phyloP scores from a whole-genome alignment of 2,888 invertebrate species.

The Ennomos quercinarius region DNA sequence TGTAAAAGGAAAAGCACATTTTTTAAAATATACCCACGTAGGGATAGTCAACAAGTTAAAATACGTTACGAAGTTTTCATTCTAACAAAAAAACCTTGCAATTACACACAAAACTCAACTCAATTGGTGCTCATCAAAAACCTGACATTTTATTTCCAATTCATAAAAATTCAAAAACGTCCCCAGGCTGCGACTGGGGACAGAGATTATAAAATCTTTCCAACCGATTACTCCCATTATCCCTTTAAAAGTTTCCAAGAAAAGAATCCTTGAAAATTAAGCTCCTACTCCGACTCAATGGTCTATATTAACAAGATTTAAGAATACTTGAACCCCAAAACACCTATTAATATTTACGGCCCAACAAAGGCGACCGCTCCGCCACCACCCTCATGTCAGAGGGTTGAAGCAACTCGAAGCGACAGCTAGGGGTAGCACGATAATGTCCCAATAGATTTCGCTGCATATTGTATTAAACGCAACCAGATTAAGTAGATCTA shows the following conservation, averaged over 20 bases:
- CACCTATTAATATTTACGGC: slow-evolving; percentile 37
- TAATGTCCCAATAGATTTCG: slow-evolving; percentile 55
- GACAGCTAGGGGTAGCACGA: slow-evolving; percentile 55
- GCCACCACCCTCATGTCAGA: slow-evolving; percentile 46
- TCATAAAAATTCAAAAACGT: slow-evolving; percentile 17
- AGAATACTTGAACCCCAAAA: slow-evolving; percentile 11
- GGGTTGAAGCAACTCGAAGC: slow-evolving; percentile 56
- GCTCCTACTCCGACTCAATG: slow-evolving; percentile 6
- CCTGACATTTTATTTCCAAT: slow-evolving; percentile 12
- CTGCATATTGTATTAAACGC: slow-evolving; percentile 48
- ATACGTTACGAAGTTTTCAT: too few species aligned
- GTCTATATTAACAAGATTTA: slow-evolving; percentile 18
- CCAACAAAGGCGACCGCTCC: slow-evolving; percentile 49
- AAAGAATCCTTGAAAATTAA: slow-evolving; percentile 9
- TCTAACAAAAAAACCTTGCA: too few species aligned
- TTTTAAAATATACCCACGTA: too few species aligned
- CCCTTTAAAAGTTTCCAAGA: slow-evolving; percentile 6
- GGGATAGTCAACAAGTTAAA: too few species aligned
- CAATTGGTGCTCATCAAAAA: too few species aligned
- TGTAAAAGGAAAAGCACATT: too few species aligned
- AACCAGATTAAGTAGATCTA: slow-evolving; percentile 44
- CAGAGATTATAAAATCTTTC: slow-evolving; percentile 15
- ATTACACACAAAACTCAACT: too few species aligned
- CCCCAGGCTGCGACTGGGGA: slow-evolving; percentile 2
- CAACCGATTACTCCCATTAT: slow-evolving; percentile 10